Conservation (phyloP, 2,113 vertebrate species). For the Trichomycterus rosablanca region DNA sequence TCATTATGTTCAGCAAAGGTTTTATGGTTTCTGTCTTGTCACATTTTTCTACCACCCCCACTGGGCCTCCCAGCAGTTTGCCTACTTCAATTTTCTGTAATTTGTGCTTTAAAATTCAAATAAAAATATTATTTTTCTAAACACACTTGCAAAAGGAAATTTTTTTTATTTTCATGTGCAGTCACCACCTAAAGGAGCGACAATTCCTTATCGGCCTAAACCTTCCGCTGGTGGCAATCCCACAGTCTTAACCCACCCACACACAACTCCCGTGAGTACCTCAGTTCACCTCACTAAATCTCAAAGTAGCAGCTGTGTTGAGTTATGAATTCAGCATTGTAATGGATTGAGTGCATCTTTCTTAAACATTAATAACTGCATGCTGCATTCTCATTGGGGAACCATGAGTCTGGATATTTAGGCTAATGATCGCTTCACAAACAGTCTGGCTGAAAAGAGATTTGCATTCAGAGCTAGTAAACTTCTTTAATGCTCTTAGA, state of each 20-base stretch:
- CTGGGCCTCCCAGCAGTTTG: background rate
- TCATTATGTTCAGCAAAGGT: conserved; percentile 4
- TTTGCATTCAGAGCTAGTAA: conserved; percentile 19
- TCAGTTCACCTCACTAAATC: conserved; percentile 15
- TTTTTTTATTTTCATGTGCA: conserved; percentile 50
- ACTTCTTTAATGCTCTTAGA: conserved; percentile 22
- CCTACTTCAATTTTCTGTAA: too few species aligned
- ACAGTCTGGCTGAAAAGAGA: conserved; percentile 30
- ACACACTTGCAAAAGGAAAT: conserved; percentile 9
- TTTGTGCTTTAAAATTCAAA: background rate
- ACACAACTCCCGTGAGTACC: conserved; percentile 80
- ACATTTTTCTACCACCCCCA: conserved; percentile 19
- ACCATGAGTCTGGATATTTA: conserved; percentile 21
- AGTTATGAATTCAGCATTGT: background rate
- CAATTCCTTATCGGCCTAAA: conserved; percentile 88
- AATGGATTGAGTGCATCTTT: conserved; percentile 11
- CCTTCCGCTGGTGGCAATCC: conserved; percentile 76
- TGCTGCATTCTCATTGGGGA: conserved; percentile 18
- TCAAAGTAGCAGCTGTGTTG: conserved; percentile 3
- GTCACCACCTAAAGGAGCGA: conserved; percentile 91
- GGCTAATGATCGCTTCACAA: conserved; percentile 25
- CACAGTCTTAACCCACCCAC: conserved; percentile 79
- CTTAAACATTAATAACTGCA: conserved; percentile 28
- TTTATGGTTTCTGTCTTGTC: conserved; percentile 19
- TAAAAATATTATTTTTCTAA: conserved; percentile 20